Evolutionary conservation across 2,113 vertebrate species (phyloP).

Genomic region (Ailurus styani): DNA sequence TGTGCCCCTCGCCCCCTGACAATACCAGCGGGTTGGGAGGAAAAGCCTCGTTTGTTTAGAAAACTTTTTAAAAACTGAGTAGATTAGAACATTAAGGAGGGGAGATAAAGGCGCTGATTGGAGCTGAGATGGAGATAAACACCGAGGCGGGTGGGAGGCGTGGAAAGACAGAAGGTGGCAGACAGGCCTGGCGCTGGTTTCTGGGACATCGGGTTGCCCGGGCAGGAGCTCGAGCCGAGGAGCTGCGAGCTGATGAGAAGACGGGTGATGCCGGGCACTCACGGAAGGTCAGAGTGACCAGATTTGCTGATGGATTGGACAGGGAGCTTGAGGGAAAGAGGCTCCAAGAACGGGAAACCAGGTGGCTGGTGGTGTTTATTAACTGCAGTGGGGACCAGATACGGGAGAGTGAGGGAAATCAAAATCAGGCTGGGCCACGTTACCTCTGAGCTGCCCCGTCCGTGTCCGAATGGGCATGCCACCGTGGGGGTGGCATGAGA

Average conservation of each 20-base stretch:
- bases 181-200: not conserved
- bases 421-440: not conserved
- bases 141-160: not conserved
- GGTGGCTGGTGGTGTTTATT: not conserved
- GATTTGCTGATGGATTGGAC: not conserved
- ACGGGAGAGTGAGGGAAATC: not conserved
- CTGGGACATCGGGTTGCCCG: not conserved
- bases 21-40: not conserved
- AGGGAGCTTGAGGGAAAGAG: not conserved
- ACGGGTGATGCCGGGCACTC: not conserved
- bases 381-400: not conserved
- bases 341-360: not conserved
- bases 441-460: not conserved
- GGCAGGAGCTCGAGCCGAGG: not conserved
- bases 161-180: not conserved
- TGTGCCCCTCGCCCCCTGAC: not conserved
- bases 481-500: not conserved
- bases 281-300: not conserved
- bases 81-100: not conserved
- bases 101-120: not conserved
- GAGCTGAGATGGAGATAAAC: not conserved
- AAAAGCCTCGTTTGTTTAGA: not conserved
- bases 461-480: not conserved
- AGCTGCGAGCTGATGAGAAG: not conserved
- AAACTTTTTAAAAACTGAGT: not conserved